phyloP scores from a whole-genome alignment of 2,113 vertebrate genomes.

The Benitochromis conjunctus region DNA sequence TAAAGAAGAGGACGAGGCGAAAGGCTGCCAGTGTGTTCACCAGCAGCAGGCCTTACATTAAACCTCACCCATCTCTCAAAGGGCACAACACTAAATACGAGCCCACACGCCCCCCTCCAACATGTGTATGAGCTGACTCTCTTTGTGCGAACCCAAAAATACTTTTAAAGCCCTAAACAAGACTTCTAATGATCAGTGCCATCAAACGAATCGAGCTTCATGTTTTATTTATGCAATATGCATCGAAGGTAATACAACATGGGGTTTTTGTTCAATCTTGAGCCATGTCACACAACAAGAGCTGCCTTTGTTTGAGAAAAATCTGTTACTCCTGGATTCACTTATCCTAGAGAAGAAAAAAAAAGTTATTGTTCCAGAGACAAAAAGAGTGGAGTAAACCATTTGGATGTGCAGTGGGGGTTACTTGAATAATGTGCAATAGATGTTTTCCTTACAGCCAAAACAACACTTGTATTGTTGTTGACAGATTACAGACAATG shows the following conservation, averaged over 20 bases:
- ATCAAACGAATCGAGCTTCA: slow-evolving; percentile 39
- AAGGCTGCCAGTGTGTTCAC: slow-evolving; percentile 88
- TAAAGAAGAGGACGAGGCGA: slow-evolving; percentile 83
- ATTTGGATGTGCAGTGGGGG: slow-evolving; percentile 59
- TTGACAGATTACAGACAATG: slow-evolving; percentile 80
- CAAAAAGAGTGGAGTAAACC: slow-evolving; percentile 60
- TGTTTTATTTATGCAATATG: slow-evolving; percentile 70
- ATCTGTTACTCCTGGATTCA: slow-evolving; percentile 46
- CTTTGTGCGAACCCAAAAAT: slow-evolving; percentile 11
- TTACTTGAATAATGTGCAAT: slow-evolving; percentile 86
- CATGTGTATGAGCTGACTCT: slow-evolving; percentile 81
- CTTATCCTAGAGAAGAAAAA: slow-evolving; percentile 40
- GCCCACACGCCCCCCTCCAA: slow-evolving; percentile 79
- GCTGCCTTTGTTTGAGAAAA: slow-evolving; percentile 47
- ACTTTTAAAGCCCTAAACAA: slow-evolving; percentile 42
- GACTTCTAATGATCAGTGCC: slow-evolving; percentile 34
- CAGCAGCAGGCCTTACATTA: slow-evolving; percentile 84
- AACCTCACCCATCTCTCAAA: slow-evolving; percentile 87
- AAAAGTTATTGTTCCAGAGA: slow-evolving; percentile 41
- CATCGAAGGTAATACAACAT: slow-evolving; percentile 44
- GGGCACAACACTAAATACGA: slow-evolving; percentile 84
- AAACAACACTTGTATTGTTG: slow-evolving; percentile 81
- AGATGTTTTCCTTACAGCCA: slow-evolving; percentile 79
- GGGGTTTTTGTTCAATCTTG: slow-evolving; percentile 22
- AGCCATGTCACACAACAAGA: slow-evolving; percentile 48